phyloP scores from a whole-genome alignment of 1,140 invertebrate species.

The Dermatophagoides farinae region DNA sequence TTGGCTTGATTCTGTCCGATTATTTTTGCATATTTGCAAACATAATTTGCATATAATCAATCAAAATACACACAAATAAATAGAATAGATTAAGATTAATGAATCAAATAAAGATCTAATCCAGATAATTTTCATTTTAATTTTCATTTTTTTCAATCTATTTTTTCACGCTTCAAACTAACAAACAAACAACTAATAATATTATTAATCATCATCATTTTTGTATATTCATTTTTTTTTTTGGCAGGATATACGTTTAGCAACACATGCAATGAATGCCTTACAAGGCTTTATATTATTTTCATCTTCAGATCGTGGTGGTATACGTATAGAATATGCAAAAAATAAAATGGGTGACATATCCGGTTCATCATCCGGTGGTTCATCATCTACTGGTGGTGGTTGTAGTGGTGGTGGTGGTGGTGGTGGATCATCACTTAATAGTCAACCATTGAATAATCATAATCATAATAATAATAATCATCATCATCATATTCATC shows the following conservation, averaged over 20 bases:
- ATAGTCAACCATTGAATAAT: not conserved
- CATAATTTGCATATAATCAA: no score
- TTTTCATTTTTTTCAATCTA: no score
- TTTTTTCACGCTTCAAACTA: no score
- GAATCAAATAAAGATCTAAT: no score
- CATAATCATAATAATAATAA: not conserved
- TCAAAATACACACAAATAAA: no score
- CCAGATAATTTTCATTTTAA: no score
- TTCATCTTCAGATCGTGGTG: slow-evolving; percentile 56
- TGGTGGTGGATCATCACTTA: not conserved
- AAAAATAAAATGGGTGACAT: slow-evolving; percentile 88
- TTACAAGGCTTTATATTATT: slow-evolving; percentile 82
- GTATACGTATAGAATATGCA: slow-evolving; percentile 92
- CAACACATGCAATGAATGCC: slow-evolving; percentile 65
- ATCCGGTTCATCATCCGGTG: not conserved
- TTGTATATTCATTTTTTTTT: not conserved
- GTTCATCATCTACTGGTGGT: not conserved
- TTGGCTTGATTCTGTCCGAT: slow-evolving; percentile 10
- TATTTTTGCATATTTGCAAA: not conserved
- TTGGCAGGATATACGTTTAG: slow-evolving; percentile 47
- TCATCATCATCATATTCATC: not conserved
- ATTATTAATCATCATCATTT: not conserved
- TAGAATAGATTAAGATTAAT: no score
- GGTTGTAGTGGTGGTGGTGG: not conserved
- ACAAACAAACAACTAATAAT: no score